Base-by-base conservation (phyloP, 2,797 vertebrate species). In the Pipistrellus pipistrellus region DNA sequence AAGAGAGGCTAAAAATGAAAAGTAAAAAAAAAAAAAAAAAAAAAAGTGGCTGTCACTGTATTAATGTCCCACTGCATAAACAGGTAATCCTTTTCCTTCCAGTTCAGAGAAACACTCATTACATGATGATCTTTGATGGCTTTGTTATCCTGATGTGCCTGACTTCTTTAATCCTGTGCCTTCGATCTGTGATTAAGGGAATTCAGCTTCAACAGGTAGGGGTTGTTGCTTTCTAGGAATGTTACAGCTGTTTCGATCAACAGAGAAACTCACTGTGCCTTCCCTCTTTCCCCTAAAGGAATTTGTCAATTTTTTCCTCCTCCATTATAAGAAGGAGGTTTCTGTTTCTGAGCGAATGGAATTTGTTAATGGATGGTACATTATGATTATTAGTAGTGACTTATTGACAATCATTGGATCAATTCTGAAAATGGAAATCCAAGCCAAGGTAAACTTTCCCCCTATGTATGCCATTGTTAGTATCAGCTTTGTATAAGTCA, bases 301-400 rank as follows among this genome's bases (percentile, higher is more conserved):
- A 95, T 99, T 99, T 97, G 97, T 98, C 11, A 94, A 7, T 2
- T 99, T 99, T 98, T 99, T 98, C 95, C 97, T 95, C 20, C 97
- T 97, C 69, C 97, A 98, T 88, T 98, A 98, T 44, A 96, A 97
- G 77, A 99, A 98, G 97, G 97, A 98, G 11, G 98, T 99, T 66
- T 97, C 98, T 17, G 98, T 98, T 98, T 98, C 98, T 5, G 99
- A 99, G 88, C 98, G 98, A 90, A 97, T 99, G 98, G 99, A 99
- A 98, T 99, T 99, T 96, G 97, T 99, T 88, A 99, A 98, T 0
- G 98, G 99, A 20, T 99, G 99, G 99, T 99, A 99, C 73, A 98
- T 99, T 91, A 98, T 99, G 96, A 99, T 99, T 97, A 98, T 99
- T 1, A 41, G 98, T 80, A 99, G 99, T 0, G 99, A 99, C 96